A percentile compares a stretch with the other conserved stretches of the same genome.
Evolutionary conservation across 2,888 invertebrate genomes (phyloP).

Genomic region (Caenorhabditis imperialis): DNA sequence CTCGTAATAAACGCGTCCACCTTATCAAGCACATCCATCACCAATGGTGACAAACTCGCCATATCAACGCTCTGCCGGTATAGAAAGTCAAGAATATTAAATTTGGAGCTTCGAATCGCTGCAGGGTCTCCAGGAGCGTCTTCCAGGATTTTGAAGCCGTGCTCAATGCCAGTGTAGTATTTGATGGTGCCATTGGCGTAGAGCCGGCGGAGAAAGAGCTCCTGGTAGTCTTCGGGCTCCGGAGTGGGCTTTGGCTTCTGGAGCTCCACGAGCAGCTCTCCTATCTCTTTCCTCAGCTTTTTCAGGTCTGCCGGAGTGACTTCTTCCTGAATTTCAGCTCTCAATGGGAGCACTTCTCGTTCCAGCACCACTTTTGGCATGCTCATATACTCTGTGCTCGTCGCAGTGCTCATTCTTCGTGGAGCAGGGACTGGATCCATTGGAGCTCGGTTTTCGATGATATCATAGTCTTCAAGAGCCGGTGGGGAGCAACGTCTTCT

Average conservation of each 20-base stretch:
- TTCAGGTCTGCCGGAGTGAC: neutral
- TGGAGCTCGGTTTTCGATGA: no score
- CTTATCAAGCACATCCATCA: neutral
- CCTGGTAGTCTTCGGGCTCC: neutral
- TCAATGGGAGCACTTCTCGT: no score
- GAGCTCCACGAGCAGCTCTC: neutral
- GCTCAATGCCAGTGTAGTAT: neutral
- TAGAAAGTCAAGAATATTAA: slow-evolving; percentile 20
- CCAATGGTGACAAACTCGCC: no score
- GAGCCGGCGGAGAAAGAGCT: neutral
- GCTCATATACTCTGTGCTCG: no score
- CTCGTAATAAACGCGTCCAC: neutral
- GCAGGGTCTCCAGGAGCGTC: neutral
- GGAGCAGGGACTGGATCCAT: no score
- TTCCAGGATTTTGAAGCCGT: slow-evolving; percentile 6
- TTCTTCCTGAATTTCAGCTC: slow-evolving; percentile 10
- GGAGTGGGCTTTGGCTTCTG: neutral
- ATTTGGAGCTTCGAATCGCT: slow-evolving; percentile 7
- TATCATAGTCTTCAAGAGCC: no score
- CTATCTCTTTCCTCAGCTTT: neutral
- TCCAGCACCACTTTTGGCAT: no score
- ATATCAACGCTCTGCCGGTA: neutral
- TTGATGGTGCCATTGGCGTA: neutral
- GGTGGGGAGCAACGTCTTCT: no score
- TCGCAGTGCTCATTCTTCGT: no score